Evolutionary conservation across 2,113 vertebrate species (phyloP), one percentile per base, ranked within the genome.

Genomic region (Arothron firmamentum): DNA sequence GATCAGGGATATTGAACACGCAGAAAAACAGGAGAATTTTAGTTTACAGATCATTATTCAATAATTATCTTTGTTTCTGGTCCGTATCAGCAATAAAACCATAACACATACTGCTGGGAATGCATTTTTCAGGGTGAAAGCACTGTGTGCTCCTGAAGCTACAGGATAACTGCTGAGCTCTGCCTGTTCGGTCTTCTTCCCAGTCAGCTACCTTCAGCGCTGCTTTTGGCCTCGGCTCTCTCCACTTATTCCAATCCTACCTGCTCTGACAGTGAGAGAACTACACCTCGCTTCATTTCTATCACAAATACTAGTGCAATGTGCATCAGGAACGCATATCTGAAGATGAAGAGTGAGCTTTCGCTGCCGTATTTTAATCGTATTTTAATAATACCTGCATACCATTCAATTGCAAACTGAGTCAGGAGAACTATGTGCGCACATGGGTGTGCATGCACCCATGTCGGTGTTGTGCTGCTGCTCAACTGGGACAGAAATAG

Each of bases 281-380:
- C 84, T 79, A 70, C 74, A 56, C 63, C 49, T 25, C 0, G 34
- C 41, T 25, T 70, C 65, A 59, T 20, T 14, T 62, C 46, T 72
- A 86, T 88, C 85, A 82, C 80, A 86, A 85, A 87, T 81, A 88
- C 87, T 81, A 80, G 65, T 85, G 58, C 68, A 77, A 85, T 84
- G 72, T 72, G 65, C 63, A 80, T 80, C 70, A 81, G 76, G 69
- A 70, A 59, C 69, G 80, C 78, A 79, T 79, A 74, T 77, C 80
- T 65, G 65, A 49, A 66, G 72, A 78, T 67, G 67, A 59, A 74
- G 56, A 43, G 61, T 59, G 83, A 59, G 72, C 77, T 64, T 64
- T 80, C 42, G 59, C 31, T 2, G 42, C 61, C 61, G 74, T 60
- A 77, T 57, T 23, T 21, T 57, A 75, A 63, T 75, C 61, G 74